These are phyloP conservation scores for Ectropis crepuscularia DNA, from an alignment of 2,888 invertebrate species.

Conservation along the genomic window DNA sequence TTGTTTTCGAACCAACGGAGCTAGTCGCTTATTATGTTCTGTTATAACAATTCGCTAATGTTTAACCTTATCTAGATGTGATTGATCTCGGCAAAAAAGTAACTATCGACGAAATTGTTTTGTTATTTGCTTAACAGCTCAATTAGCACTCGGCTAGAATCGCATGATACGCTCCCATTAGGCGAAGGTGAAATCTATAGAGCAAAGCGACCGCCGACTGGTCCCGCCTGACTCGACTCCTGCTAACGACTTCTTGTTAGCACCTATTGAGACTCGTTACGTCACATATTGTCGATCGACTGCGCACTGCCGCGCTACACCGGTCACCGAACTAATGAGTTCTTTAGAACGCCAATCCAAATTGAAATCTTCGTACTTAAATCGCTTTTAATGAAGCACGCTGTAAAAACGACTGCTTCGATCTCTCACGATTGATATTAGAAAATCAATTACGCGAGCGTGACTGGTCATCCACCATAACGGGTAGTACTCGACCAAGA, in stretches of 20 bases:
- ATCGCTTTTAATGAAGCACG: constrained; percentile 64
- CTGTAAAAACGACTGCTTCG: constrained; percentile 57
- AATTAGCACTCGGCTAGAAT: constrained; percentile 55
- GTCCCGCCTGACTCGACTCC: constrained; percentile 45
- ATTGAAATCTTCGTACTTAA: constrained; percentile 60
- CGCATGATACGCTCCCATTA: constrained; percentile 61
- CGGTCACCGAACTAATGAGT: constrained; percentile 62
- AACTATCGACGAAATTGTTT: constrained; percentile 39
- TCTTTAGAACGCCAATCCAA: constrained; percentile 64
- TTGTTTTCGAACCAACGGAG: constrained; percentile 23
- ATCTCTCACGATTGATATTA: constrained; percentile 62
- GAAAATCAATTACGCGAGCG: constrained; percentile 61
- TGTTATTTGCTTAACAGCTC: constrained; percentile 51
- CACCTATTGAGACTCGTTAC: constrained; percentile 69
- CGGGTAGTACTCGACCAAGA: constrained; percentile 39
- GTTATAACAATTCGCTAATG: constrained; percentile 40
- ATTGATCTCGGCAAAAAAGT: constrained; percentile 42
- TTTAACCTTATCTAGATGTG: constrained; percentile 32
- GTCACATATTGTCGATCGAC: constrained; percentile 64
- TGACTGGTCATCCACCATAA: constrained; percentile 46
- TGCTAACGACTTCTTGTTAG: constrained; percentile 70
- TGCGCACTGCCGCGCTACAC: constrained; percentile 42
- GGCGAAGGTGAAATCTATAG: constrained; percentile 67
- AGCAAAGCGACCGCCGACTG: constrained; percentile 54
- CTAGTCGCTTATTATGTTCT: constrained; percentile 23